A percentile compares a stretch with the other conserved stretches of the same genome.
Evolutionary conservation across 2,888 invertebrate genomes (phyloP).

Genomic region (Abrostola triplasia): DNA sequence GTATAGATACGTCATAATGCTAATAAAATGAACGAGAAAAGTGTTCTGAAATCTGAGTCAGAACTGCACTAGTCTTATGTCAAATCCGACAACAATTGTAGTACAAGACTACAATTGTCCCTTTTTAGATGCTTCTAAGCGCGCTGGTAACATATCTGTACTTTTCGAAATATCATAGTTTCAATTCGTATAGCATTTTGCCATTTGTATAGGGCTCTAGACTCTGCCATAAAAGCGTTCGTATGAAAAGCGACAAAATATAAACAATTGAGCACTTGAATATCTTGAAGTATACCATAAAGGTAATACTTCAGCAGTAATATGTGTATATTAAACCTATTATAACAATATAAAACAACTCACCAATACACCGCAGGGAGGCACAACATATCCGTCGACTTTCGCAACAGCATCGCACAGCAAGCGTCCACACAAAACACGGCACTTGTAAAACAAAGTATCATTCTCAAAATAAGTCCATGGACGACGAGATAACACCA

Average conservation of each 20-base stretch:
- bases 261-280: constrained; percentile 24
- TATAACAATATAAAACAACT: constrained; percentile 54
- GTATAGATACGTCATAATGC: too few species aligned
- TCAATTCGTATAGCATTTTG: too few species aligned
- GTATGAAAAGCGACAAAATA: constrained; percentile 23
- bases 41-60: too few species aligned
- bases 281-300: background rate
- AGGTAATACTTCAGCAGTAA: constrained; percentile 3
- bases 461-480: constrained; percentile 88
- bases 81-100: too few species aligned
- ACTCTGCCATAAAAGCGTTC: constrained; percentile 24
- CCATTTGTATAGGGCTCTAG: too few species aligned
- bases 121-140: too few species aligned
- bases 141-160: too few species aligned
- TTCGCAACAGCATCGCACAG: constrained; percentile 79
- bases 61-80: too few species aligned
- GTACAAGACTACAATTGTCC: too few species aligned
- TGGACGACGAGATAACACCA: constrained; percentile 86
- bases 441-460: constrained; percentile 84
- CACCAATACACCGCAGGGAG: constrained; percentile 65
- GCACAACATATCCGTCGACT: constrained; percentile 62
- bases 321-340: background rate
- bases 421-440: constrained; percentile 84
- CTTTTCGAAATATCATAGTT: too few species aligned
- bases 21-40: too few species aligned